A percentile compares a stretch with the other conserved stretches of the same genome.
phyloP scores from a whole-genome alignment of 2,888 invertebrate genomes.

The Strigamia maritima region DNA sequence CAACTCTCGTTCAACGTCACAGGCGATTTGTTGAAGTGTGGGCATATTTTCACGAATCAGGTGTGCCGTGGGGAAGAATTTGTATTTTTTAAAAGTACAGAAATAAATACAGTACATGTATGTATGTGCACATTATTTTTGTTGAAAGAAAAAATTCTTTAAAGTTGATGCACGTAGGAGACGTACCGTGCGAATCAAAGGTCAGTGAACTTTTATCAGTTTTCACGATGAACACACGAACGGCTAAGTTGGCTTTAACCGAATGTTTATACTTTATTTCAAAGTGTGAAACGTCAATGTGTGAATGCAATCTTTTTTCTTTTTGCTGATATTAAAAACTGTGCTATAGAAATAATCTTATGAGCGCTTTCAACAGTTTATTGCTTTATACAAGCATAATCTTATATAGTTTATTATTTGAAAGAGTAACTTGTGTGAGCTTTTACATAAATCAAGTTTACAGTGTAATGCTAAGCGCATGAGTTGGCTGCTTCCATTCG shows the following conservation, averaged over 20 bases:
- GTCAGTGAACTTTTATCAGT: background rate
- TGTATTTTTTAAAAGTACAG: no score
- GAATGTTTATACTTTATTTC: background rate
- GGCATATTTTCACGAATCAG: background rate
- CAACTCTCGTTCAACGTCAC: slow-evolving; percentile 17
- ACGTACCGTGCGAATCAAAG: background rate
- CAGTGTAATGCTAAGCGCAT: slow-evolving; percentile 18
- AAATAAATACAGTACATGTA: no score
- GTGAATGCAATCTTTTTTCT: background rate
- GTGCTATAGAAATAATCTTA: background rate
- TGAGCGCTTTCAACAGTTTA: slow-evolving; percentile 19
- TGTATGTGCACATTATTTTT: no score
- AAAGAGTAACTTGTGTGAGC: slow-evolving; percentile 18
- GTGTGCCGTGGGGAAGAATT: background rate
- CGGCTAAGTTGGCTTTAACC: background rate
- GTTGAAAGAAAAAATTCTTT: no score
- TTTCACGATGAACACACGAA: background rate
- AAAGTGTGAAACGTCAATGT: background rate
- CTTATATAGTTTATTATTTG: slow-evolving; percentile 15
- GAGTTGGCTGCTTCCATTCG: slow-evolving; percentile 13
- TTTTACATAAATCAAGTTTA: slow-evolving; percentile 23
- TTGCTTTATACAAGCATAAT: slow-evolving; percentile 8
- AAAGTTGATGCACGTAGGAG: no score
- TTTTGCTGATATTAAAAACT: background rate
- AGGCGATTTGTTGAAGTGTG: background rate